phyloP scores from a whole-genome alignment of 2,113 vertebrate species.

The Ornithorhynchus anatinus region DNA sequence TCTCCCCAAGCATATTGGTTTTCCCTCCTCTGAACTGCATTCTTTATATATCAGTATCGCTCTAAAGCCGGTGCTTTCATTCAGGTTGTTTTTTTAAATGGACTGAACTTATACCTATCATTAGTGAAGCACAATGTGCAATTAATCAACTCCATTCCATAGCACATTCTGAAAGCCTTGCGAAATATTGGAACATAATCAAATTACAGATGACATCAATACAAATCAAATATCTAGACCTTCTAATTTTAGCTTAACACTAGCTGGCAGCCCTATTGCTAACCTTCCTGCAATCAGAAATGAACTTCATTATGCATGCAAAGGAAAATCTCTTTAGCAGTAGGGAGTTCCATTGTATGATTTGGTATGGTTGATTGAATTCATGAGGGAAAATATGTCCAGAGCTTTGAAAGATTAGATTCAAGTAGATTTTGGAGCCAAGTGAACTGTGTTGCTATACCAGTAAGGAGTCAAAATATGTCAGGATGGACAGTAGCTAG shows the following conservation, averaged over 20 bases:
- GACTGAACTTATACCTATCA: neutral
- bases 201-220: slow-evolving; percentile 22
- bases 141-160: slow-evolving; percentile 4
- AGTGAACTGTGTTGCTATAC: slow-evolving; percentile 6
- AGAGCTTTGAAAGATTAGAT: slow-evolving; percentile 29
- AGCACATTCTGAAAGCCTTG: slow-evolving; percentile 1
- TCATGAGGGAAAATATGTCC: neutral
- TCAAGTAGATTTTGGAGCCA: slow-evolving; percentile 19
- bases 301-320: slow-evolving; percentile 21
- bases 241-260: slow-evolving; percentile 17
- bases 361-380: slow-evolving; percentile 30
- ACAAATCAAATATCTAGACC: slow-evolving; percentile 12
- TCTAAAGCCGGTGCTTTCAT: neutral
- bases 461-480: neutral
- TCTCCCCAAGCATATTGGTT: neutral
- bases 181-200: slow-evolving; percentile 1
- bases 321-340: slow-evolving; percentile 3
- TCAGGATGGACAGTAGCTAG: neutral
- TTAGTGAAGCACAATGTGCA: slow-evolving; percentile 19
- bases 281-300: slow-evolving; percentile 8
- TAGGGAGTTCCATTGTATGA: slow-evolving; percentile 1
- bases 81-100: neutral
- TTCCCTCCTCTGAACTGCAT: neutral
- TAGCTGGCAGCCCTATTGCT: neutral
- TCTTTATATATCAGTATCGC: neutral